Percentiles rank a stretch among this genome's conserved stretches.
Conservation (phyloP, 2,888 invertebrate species). For the Choreutis nemorana region DNA sequence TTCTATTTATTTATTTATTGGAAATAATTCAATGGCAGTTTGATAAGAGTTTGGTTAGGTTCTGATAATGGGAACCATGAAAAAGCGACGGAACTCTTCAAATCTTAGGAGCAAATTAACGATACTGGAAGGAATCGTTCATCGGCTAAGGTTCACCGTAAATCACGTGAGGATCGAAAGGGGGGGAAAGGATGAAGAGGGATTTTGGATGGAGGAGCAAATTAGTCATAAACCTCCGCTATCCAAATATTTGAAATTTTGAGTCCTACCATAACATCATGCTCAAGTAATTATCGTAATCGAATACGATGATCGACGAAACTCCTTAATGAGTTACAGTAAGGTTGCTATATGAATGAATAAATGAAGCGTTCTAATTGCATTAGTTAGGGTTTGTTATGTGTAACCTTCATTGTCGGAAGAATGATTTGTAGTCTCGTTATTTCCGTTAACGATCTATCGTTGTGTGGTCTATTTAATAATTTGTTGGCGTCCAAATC, state of each 20-base stretch:
- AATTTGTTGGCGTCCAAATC: constrained; percentile 13
- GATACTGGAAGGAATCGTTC: too few species aligned
- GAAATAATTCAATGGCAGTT: too few species aligned
- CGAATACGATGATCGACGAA: background rate
- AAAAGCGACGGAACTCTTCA: background rate
- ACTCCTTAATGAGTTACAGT: background rate
- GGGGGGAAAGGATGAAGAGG: too few species aligned
- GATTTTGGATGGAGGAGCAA: too few species aligned
- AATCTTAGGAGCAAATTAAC: background rate
- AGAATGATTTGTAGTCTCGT: constrained; percentile 2
- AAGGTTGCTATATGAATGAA: too few species aligned
- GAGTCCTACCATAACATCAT: too few species aligned
- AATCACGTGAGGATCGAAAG: too few species aligned
- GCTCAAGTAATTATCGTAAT: background rate
- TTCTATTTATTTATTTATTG: too few species aligned
- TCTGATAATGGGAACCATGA: background rate
- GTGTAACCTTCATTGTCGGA: background rate
- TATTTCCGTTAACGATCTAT: constrained; percentile 7
- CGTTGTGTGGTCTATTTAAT: constrained; percentile 11
- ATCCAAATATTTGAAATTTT: too few species aligned
- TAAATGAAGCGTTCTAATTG: too few species aligned
- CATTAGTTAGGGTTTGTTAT: background rate
- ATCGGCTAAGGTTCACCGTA: too few species aligned
- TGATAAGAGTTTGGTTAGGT: background rate
- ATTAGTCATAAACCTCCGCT: too few species aligned